These are phyloP conservation scores for Gymnorhina tibicen DNA, from an alignment of 2,113 vertebrate genomes.

Conservation along the genomic window DNA sequence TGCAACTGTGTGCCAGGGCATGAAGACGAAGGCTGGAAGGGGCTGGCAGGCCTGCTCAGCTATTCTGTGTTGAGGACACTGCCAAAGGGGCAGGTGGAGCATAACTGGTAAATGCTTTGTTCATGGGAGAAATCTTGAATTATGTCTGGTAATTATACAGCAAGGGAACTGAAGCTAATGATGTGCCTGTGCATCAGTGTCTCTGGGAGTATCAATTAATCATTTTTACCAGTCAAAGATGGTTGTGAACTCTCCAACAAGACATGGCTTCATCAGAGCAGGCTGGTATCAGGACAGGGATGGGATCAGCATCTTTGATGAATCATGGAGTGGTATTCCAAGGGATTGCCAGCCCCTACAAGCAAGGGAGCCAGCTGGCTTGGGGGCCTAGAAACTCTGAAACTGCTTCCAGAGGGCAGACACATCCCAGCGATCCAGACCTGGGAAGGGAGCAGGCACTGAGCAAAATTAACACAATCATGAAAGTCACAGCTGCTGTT, in stretches of 20 bases:
- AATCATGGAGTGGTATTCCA: neutral
- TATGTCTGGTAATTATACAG: neutral
- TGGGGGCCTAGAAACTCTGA: neutral
- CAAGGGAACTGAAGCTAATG: neutral
- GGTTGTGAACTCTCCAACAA: neutral
- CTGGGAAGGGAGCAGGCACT: neutral
- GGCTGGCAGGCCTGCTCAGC: neutral
- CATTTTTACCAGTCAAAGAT: neutral
- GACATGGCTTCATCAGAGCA: neutral
- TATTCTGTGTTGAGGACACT: neutral
- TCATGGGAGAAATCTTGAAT: constrained; percentile 24
- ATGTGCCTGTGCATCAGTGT: neutral
- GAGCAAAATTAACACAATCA: neutral
- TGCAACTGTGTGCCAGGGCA: neutral
- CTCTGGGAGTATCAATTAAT: neutral
- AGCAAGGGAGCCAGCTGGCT: neutral
- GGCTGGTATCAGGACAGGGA: neutral
- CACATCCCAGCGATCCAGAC: neutral
- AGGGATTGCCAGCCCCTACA: neutral
- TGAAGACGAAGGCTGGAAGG: neutral
- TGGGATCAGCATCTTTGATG: neutral
- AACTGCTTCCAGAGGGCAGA: neutral
- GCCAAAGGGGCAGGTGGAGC: constrained; percentile 50
- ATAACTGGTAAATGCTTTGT: neutral
- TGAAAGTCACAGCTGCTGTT: constrained; percentile 20